A percentile compares a stretch with the other conserved stretches of the same genome.
phyloP scores from a whole-genome alignment of 1,140 invertebrate genomes.

The Neoseiulus cucumeris region DNA sequence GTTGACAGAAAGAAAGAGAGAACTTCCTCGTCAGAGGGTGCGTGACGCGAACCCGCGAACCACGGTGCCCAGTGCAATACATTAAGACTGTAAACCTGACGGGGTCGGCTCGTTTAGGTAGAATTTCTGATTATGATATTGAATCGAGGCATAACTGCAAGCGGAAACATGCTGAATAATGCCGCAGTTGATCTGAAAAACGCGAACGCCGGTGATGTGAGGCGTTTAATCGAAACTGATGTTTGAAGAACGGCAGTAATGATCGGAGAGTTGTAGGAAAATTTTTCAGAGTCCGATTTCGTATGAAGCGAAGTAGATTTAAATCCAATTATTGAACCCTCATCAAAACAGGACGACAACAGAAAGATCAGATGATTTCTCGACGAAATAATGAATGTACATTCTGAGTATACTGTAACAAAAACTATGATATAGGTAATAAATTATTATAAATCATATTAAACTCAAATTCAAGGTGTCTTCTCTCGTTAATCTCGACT shows the following conservation, averaged over 20 bases:
- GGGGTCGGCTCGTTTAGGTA: background rate
- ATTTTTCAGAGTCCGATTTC: background rate
- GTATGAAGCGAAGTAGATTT: background rate
- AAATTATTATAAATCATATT: conserved; percentile 11
- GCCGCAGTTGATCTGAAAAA: background rate
- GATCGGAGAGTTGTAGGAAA: background rate
- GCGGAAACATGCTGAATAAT: background rate
- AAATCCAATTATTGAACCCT: background rate
- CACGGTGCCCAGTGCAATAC: conserved; percentile 8
- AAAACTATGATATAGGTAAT: conserved; percentile 11
- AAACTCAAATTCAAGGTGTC: no score
- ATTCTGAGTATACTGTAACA: conserved; percentile 11
- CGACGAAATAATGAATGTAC: conserved; percentile 2
- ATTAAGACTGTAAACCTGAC: no score
- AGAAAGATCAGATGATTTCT: background rate
- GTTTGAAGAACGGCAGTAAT: background rate
- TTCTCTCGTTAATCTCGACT: no score
- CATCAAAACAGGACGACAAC: background rate
- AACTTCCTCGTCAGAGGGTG: background rate
- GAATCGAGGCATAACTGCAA: background rate
- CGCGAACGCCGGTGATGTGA: background rate
- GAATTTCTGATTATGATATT: background rate
- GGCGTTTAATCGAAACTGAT: background rate
- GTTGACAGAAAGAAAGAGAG: no score
- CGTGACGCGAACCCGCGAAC: conserved; percentile 11